A percentile compares a stretch with the other conserved stretches of the same genome.
Conservation (phyloP, 2,797 vertebrate genomes). For the Emys orbicularis region DNA sequence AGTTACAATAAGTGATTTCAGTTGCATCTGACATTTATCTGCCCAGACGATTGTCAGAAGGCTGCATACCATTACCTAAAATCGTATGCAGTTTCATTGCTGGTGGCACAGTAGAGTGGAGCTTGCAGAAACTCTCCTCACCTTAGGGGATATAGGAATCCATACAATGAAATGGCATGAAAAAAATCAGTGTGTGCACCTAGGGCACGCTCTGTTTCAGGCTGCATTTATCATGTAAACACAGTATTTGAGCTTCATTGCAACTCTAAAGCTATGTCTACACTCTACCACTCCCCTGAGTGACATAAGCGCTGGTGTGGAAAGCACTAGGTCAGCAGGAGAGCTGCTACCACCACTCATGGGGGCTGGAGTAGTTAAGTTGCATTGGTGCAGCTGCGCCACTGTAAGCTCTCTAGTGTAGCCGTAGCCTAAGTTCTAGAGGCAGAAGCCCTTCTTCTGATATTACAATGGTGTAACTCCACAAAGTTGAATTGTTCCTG, state of each 20-base stretch:
- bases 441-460: not conserved
- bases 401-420: too few relatives aligned
- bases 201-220: not conserved
- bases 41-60: not conserved
- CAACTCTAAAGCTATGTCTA: not conserved
- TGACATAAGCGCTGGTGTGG: too few relatives aligned
- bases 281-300: too few relatives aligned
- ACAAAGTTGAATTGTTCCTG: not conserved
- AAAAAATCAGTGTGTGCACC: not conserved
- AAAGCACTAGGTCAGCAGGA: too few relatives aligned
- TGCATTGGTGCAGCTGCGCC: too few relatives aligned
- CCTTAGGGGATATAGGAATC: not conserved
- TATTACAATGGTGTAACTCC: not conserved
- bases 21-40: not conserved
- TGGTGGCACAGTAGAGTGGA: not conserved
- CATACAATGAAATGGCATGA: not conserved
- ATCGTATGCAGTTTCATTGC: not conserved
- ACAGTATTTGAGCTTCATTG: not conserved
- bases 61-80: not conserved
- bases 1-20: constrained; percentile 3
- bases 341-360: too few relatives aligned
- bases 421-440: not conserved
- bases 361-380: too few relatives aligned
- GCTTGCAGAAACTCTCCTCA: not conserved
- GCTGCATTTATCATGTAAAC: not conserved